Evolutionary conservation across 2,797 vertebrate genomes (phyloP), one percentile per base, ranked within the genome.

Genomic region (Petrocephalus schoutedeni): DNA sequence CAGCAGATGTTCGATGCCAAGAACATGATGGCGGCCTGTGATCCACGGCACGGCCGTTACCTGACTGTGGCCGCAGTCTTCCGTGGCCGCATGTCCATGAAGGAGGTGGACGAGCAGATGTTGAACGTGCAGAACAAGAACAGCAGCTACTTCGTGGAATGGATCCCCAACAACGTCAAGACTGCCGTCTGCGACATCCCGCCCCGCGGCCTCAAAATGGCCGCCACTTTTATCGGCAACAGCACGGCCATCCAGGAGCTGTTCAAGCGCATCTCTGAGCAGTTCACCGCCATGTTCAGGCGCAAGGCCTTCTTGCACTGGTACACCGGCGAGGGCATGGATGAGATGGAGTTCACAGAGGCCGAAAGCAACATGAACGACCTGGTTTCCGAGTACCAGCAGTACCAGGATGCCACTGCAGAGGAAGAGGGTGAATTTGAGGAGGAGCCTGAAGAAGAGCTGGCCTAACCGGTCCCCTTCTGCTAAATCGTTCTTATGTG

Each of bases 251-350:
- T 95, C 92, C 95, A 95, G 89, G 95, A 95, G 94, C 93, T 95
- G 61, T 95, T 95, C 92, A 95, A 95, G 89, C 94, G 94, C 83
- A 95, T 95, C 92, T 95, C 94, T 0, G 94, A 95, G 94, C 94
- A 95, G 90, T 95, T 95, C 91, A 95, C 94, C 0, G 94, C 94
- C 88, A 95, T 95, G 94, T 95, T 95, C 95, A 92, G 93, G 0
- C 92, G 94, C 3, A 95, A 95, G 91, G 94, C 95, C 86, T 95
- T 95, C 92, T 93, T 95, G 7, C 95, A 95, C 89, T 96, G 96
- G 96, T 96, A 96, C 94, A 96, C 95, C 0, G 96, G 96, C 0
- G 96, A 96, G 89, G 96, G 96, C 28, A 96, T 96, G 96, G 96
- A 96, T 0, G 96, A 96, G 93, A 96, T 96, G 95, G 94, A 95